A percentile compares a stretch with the other conserved stretches of the same genome.
phyloP scores from a whole-genome alignment of 2,113 vertebrate genomes.

The Microcebus tavaratra region DNA sequence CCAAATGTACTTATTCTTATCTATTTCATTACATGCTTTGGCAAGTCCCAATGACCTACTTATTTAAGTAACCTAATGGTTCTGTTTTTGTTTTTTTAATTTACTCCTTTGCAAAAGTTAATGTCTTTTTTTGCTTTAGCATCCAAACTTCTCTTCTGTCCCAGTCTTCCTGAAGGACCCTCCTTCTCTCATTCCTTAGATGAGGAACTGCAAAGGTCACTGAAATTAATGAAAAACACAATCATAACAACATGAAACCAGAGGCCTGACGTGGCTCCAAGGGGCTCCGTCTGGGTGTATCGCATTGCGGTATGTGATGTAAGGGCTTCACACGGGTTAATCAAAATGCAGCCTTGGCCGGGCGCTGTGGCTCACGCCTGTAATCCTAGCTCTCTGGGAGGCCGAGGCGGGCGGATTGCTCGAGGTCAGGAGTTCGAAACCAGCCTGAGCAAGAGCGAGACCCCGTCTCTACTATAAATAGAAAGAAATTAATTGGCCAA shows the following conservation, averaged over 20 bases:
- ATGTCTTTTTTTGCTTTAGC: constrained; percentile 4
- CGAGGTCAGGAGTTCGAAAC: too few relatives aligned
- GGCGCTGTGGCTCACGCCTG: too few relatives aligned
- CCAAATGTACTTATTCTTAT: background rate
- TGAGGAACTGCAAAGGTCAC: constrained; percentile 74
- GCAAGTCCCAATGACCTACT: constrained; percentile 29
- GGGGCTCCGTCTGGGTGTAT: constrained; percentile 75
- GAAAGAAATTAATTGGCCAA: too few relatives aligned
- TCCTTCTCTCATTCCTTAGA: background rate
- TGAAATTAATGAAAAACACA: constrained; percentile 80
- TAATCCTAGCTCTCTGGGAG: too few relatives aligned
- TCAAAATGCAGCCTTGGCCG: constrained; percentile 84
- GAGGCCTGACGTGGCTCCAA: constrained; percentile 66
- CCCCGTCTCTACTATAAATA: too few relatives aligned
- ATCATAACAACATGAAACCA: constrained; percentile 75
- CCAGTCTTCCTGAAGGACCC: background rate
- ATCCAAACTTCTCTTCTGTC: background rate
- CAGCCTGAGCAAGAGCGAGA: too few relatives aligned
- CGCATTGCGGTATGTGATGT: constrained; percentile 78
- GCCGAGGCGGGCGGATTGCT: too few relatives aligned
- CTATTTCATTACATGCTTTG: constrained; percentile 25
- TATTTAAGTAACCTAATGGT: constrained; percentile 47
- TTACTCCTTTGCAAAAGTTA: constrained; percentile 36
- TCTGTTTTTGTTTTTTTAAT: constrained; percentile 46
- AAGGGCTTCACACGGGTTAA: constrained; percentile 80